phyloP scores from a whole-genome alignment of 1,140 invertebrate species.

The Heterodera carotae region DNA sequence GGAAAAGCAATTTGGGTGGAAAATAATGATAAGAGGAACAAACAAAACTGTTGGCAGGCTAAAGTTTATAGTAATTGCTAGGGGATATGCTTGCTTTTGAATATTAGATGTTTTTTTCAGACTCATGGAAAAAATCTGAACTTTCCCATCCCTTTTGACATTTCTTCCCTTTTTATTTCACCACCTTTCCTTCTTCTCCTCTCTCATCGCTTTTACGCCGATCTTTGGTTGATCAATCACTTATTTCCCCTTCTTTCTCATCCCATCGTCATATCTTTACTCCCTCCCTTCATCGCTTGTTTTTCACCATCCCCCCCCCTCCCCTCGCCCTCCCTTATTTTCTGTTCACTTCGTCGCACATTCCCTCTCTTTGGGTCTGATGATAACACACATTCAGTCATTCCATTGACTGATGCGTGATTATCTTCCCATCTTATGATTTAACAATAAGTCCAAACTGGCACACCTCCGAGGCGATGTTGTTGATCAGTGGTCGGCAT shows the following conservation, averaged over 20 bases:
- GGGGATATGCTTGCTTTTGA: too few species aligned
- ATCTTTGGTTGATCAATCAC: constrained; percentile 2
- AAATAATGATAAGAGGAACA: not conserved
- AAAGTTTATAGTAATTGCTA: too few species aligned
- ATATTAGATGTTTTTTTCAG: too few species aligned
- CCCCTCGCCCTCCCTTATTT: not conserved
- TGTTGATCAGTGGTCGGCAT: not conserved
- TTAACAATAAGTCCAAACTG: not conserved
- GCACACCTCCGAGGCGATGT: not conserved
- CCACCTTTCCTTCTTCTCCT: not conserved
- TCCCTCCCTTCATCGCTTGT: not conserved
- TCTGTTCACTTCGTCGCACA: not conserved
- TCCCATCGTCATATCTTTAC: not conserved
- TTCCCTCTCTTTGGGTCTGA: not conserved
- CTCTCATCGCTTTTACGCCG: not conserved
- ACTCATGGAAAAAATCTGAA: not conserved
- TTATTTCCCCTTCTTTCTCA: not conserved
- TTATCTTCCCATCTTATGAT: not conserved
- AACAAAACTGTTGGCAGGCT: not conserved
- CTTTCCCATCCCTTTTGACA: not conserved
- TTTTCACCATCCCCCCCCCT: not conserved
- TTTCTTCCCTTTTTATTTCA: too few species aligned
- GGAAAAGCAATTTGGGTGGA: not conserved
- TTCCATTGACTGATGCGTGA: not conserved
- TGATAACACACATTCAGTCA: not conserved